Conservation (phyloP, 2,888 invertebrate species). For the Drosophila eohydei region DNA sequence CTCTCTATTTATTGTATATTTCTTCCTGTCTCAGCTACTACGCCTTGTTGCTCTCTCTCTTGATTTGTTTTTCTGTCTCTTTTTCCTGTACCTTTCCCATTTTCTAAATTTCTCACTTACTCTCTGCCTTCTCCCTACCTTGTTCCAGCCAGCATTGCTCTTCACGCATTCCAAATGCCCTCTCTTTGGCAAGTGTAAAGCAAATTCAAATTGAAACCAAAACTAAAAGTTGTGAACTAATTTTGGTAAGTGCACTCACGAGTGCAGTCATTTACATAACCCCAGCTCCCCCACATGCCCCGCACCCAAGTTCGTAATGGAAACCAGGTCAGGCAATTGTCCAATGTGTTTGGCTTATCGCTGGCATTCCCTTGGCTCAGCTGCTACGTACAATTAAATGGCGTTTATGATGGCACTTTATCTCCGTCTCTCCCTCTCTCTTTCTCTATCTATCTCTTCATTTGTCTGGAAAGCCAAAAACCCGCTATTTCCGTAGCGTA, state of each 20-base stretch:
- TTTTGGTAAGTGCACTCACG: conserved; percentile 65
- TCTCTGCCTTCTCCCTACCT: not conserved
- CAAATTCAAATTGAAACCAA: conserved; percentile 35
- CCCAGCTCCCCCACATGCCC: conserved; percentile 4
- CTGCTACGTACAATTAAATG: conserved; percentile 56
- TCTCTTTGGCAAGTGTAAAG: conserved; percentile 12
- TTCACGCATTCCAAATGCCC: conserved; percentile 8
- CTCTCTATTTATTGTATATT: no score
- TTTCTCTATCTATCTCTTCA: conserved; percentile 3
- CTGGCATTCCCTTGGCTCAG: conserved; percentile 23
- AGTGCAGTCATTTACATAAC: conserved; percentile 68
- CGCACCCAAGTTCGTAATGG: conserved; percentile 23
- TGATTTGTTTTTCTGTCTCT: no score
- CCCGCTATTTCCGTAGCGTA: conserved; percentile 51
- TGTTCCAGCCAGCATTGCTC: not conserved
- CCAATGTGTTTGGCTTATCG: conserved; percentile 56
- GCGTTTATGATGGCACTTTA: conserved; percentile 65
- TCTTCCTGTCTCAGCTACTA: no score
- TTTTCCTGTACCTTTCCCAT: no score
- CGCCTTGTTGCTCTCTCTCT: no score
- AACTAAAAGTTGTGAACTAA: conserved; percentile 49
- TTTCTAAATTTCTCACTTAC: not conserved
- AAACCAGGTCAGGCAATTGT: conserved; percentile 70
- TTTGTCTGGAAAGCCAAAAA: conserved; percentile 16
- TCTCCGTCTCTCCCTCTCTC: conserved; percentile 22